Base-by-base conservation (phyloP, 35 echinoderm and acorn worm genomes). In the Apostichopus parvimensis region DNA sequence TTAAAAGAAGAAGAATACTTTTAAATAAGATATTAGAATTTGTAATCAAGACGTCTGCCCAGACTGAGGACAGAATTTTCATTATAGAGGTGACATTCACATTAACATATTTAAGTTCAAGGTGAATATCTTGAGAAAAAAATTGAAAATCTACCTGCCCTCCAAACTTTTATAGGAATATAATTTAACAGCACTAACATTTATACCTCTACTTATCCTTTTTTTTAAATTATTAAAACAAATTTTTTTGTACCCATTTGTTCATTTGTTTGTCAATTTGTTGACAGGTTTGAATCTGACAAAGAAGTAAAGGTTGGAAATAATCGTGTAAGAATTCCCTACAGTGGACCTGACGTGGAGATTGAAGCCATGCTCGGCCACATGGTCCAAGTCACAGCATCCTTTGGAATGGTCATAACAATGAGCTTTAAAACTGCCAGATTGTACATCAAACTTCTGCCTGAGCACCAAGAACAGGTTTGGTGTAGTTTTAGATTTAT, bases 371-470 rank as follows among this genome's bases (percentile, higher is more conserved):
- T 88, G 24, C n/a, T 88, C 2, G 86, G 64, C 24, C 86, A 88
- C 64, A 73, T 88, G 21, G 57, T 88, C 4, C 23, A 73, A 64
- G 18, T 88, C 3, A 54, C 28, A 28, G 72, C 86, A 88, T 6
- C n/a, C 6, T 88, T 88, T 72, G 86, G 86, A 26, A n/a, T 88
- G 7, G 55, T 54, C 21, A 21, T 88, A 15, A 88, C 57, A 58
- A 20, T 88, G 6, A 88, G 86, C n/a, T 73, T 88, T 64, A 11
- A 72, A 17, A 88, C 86, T 34, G 58, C 86, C 2, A 26, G 86
- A 26, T 8, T 88, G 13, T 88, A 68, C 86, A 52, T 88, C 60
- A 14, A 73, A 53, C 86, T 88, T 15, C 53, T 8, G 2, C 22
- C 14, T 6, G 60, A 68, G 6, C 61, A 72, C 1, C 24, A 73